Percentiles rank a stretch among this genome's conserved stretches.
phyloP scores from a whole-genome alignment of 2,113 vertebrate genomes.

The Sinosuthora webbiana region DNA sequence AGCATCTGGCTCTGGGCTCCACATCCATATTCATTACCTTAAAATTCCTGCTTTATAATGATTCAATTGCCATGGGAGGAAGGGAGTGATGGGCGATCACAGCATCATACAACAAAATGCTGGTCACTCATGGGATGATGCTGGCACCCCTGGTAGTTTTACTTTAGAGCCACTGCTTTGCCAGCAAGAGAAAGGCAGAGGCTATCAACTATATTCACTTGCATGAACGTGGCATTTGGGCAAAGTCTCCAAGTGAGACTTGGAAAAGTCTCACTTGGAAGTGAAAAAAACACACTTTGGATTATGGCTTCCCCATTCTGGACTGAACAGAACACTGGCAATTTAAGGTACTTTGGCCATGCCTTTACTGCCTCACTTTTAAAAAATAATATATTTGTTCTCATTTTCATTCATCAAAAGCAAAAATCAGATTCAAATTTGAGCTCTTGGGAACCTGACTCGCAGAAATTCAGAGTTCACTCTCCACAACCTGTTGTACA shows the following conservation, averaged over 20 bases:
- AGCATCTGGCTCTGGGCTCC: not conserved
- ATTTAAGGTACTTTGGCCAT: not conserved
- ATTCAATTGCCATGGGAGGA: not conserved
- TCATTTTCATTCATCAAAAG: not conserved
- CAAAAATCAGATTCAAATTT: not conserved
- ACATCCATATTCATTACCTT: not conserved
- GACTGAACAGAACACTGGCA: not conserved
- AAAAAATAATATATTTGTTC: not conserved
- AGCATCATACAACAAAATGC: not conserved
- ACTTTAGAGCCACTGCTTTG: not conserved
- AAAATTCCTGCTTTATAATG: not conserved
- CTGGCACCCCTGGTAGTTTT: not conserved
- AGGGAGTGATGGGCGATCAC: not conserved
- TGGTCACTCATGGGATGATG: not conserved
- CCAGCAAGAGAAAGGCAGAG: not conserved
- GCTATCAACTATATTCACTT: not conserved
- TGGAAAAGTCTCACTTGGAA: no score
- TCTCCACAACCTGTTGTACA: conserved; percentile 2
- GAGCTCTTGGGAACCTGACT: not conserved
- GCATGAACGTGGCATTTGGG: not conserved
- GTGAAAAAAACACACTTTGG: not conserved
- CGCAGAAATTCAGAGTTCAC: conserved; percentile 17
- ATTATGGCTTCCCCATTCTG: not conserved
- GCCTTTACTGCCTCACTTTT: not conserved
- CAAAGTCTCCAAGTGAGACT: not conserved